A percentile compares a stretch with the other conserved stretches of the same genome.
Evolutionary conservation across 2,797 vertebrate genomes (phyloP).

Genomic region (Nannoperca obscura): DNA sequence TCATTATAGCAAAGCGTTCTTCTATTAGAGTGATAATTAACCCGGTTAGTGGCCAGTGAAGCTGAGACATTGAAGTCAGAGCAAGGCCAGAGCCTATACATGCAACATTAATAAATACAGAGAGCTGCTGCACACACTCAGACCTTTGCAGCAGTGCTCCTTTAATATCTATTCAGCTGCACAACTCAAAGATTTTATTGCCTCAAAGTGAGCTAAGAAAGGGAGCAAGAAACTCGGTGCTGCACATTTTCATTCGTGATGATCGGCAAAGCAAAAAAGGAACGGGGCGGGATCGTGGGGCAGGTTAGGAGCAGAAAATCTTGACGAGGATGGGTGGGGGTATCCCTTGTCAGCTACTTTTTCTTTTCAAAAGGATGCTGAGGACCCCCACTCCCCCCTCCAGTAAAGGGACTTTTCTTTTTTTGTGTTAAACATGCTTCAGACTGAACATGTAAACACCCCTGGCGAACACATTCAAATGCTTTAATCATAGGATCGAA

Average conservation of each 20-base stretch:
- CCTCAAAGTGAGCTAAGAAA: constrained; percentile 69
- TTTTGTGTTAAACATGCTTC: constrained; percentile 83
- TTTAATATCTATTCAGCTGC: constrained; percentile 68
- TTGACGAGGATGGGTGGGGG: constrained; percentile 27
- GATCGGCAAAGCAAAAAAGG: constrained; percentile 59
- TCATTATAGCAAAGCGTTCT: constrained; percentile 33
- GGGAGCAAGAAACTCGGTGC: constrained; percentile 53
- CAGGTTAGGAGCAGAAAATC: constrained; percentile 52
- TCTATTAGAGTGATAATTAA: constrained; percentile 59
- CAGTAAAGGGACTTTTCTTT: constrained; percentile 78
- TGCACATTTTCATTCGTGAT: constrained; percentile 70
- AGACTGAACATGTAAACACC: constrained; percentile 82
- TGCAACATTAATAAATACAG: constrained; percentile 70
- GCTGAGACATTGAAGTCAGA: constrained; percentile 44
- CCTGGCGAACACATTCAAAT: constrained; percentile 80
- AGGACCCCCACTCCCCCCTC: constrained; percentile 52
- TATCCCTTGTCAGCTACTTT: constrained; percentile 81
- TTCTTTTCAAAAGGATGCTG: constrained; percentile 71
- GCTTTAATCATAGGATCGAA: constrained; percentile 87
- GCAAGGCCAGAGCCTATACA: constrained; percentile 36
- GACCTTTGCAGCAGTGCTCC: constrained; percentile 56
- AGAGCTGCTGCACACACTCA: constrained; percentile 52
- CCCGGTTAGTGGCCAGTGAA: constrained; percentile 46
- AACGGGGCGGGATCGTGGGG: neutral
- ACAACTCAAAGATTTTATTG: constrained; percentile 62